Evolutionary conservation across 2,888 invertebrate genomes (phyloP), one percentile per base, ranked within the genome.

Genomic region (Capitulum mitella): DNA sequence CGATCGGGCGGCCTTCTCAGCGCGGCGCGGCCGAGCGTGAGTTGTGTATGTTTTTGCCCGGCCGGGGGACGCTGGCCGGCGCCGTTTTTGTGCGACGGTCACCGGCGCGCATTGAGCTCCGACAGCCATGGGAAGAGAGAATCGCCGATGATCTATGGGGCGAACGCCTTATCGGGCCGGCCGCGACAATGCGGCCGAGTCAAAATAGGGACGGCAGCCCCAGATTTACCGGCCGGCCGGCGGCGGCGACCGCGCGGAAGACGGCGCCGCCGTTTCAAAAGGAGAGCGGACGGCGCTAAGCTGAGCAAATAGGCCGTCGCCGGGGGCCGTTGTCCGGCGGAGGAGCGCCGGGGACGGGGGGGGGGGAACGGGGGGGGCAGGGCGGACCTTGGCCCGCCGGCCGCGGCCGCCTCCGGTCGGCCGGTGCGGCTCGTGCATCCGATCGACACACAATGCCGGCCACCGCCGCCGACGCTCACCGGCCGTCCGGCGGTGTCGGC

Each of bases 31-130:
- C 70, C 70, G n/a, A 70, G 70, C 70, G 29, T 70, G 70, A 70
- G 70, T 70, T 37, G 70, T 70, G 70, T 70, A 70, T 70, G 70
- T 70, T 70, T 70, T 70, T 70, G 70, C 70, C 70, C 70, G 70
- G 70, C 34, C 29, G 29, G 19, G 64, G 34, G 64, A 34, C 64
- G 64, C 19, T 34, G 64, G 64, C 64, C 64, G 29, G 64, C 32
- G 70, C 0, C 70, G 37, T 70, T 70, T 70, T 70, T 70, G 70
- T 70, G 22, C 37, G 70, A 37, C 26, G 70, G 37, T 37, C 70
- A 34, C 26, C 22, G 70, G 19, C 40, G 70, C 37, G 70, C 70
- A 70, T 70, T 70, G 40, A 70, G 37, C 22, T 26, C 70, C 14
- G 70, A 70, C 70, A 70, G 70, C 70, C 70, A 37, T 40, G 70